Conservation (phyloP, 1,140 invertebrate species). For the Temnothorax longispinosus region DNA sequence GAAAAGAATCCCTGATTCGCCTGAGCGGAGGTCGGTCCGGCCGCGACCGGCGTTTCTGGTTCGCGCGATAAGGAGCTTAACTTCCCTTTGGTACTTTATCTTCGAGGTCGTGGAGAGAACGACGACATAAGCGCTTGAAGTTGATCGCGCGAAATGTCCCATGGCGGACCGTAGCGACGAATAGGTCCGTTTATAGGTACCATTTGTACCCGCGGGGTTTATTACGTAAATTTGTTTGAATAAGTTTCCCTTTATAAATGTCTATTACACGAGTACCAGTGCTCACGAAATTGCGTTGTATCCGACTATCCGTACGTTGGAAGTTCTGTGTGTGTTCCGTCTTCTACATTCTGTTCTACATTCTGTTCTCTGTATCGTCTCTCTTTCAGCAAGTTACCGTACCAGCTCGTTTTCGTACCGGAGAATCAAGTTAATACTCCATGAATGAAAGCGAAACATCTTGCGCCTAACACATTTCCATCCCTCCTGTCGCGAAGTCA, state of each 20-base stretch:
- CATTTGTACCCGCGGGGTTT: background rate
- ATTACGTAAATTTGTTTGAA: background rate
- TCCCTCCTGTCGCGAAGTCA: constrained; percentile 7
- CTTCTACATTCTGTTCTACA: background rate
- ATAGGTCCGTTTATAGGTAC: background rate
- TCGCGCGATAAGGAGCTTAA: constrained; percentile 54
- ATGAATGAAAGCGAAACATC: constrained; percentile 13
- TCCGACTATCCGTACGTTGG: background rate
- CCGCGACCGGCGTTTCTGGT: constrained; percentile 40
- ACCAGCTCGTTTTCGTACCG: constrained; percentile 2
- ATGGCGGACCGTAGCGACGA: background rate
- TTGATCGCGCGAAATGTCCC: constrained; percentile 30
- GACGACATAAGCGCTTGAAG: constrained; percentile 30
- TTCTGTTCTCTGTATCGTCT: background rate
- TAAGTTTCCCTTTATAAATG: background rate
- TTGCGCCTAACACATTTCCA: background rate
- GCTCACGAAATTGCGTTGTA: background rate
- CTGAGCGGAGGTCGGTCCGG: constrained; percentile 22
- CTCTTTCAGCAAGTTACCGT: background rate
- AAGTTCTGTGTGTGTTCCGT: background rate
- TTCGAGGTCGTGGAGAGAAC: constrained; percentile 9
- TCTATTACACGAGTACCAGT: background rate
- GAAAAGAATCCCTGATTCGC: constrained; percentile 7
- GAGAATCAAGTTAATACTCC: background rate
- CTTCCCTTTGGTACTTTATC: constrained; percentile 53